Conservation (phyloP, 2,888 invertebrate species). For the Drosophila atroscutellata region DNA sequence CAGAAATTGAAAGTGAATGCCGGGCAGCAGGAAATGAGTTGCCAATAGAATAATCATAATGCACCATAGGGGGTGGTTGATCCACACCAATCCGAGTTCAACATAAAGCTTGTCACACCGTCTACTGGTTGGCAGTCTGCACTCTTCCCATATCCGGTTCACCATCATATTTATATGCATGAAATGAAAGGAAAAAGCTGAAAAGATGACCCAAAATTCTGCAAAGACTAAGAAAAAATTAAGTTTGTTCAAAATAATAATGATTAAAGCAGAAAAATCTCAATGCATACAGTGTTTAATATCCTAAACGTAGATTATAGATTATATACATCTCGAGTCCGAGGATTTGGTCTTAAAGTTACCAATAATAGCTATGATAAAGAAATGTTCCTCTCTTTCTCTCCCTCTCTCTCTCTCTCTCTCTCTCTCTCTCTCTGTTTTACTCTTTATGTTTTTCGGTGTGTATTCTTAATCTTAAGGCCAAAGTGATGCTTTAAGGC, state of each 20-base stretch:
- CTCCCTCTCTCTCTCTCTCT: neutral
- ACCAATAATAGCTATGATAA: neutral
- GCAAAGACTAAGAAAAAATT: neutral
- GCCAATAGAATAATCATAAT: conserved; percentile 77
- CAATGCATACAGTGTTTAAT: fast-evolving
- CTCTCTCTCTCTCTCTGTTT: neutral
- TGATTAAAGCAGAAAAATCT: neutral
- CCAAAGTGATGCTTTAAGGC: conserved; percentile 8
- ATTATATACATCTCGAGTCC: neutral
- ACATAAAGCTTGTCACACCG: conserved; percentile 7
- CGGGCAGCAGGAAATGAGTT: conserved; percentile 76
- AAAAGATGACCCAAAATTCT: neutral
- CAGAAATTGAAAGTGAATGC: conserved; percentile 78
- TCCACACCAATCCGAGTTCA: conserved; percentile 13
- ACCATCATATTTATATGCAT: neutral
- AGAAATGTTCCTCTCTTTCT: neutral
- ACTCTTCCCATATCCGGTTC: conserved; percentile 34
- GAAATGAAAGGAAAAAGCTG: no score
- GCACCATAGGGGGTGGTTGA: conserved; percentile 74
- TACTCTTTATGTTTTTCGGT: no score
- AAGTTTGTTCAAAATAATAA: neutral
- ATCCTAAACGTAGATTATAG: neutral
- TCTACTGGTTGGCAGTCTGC: conserved; percentile 15
- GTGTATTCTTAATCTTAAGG: neutral
- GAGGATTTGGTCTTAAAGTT: neutral